A percentile compares a stretch with the other conserved stretches of the same genome.
phyloP scores from a whole-genome alignment of 2,113 vertebrate genomes.

The Raja brachyura region DNA sequence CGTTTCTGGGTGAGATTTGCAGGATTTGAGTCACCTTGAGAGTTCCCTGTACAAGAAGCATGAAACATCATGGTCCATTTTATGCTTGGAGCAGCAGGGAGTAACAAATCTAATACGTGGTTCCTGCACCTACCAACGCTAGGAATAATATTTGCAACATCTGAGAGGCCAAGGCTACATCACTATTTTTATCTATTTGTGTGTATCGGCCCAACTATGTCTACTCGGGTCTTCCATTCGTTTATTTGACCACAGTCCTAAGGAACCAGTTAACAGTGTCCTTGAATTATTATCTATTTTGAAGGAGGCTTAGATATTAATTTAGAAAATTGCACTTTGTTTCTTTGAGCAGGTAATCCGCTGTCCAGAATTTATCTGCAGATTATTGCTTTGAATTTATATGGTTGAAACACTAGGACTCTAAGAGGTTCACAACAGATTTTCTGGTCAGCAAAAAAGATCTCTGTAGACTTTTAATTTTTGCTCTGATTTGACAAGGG shows the following conservation, averaged over 20 bases:
- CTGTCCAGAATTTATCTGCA: background rate
- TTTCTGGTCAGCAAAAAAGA: background rate
- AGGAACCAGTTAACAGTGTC: background rate
- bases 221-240: background rate
- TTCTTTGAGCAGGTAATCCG: constrained; percentile 20
- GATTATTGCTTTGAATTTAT: constrained; percentile 4
- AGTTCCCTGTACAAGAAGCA: too few relatives aligned
- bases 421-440: constrained; percentile 19
- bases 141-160: background rate
- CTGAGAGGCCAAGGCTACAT: background rate
- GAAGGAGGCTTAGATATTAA: background rate
- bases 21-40: too few relatives aligned
- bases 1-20: too few relatives aligned
- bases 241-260: background rate
- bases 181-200: background rate
- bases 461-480: background rate
- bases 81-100: too few relatives aligned
- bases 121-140: background rate
- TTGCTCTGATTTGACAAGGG: background rate
- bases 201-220: background rate
- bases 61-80: too few relatives aligned
- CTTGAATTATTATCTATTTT: constrained; percentile 9
- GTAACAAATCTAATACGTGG: too few relatives aligned
- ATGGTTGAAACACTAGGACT: background rate
- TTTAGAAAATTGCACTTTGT: background rate